These are phyloP conservation scores for Erpobdella octoculata DNA, from an alignment of 2,888 invertebrate species.

Conservation along the genomic window DNA sequence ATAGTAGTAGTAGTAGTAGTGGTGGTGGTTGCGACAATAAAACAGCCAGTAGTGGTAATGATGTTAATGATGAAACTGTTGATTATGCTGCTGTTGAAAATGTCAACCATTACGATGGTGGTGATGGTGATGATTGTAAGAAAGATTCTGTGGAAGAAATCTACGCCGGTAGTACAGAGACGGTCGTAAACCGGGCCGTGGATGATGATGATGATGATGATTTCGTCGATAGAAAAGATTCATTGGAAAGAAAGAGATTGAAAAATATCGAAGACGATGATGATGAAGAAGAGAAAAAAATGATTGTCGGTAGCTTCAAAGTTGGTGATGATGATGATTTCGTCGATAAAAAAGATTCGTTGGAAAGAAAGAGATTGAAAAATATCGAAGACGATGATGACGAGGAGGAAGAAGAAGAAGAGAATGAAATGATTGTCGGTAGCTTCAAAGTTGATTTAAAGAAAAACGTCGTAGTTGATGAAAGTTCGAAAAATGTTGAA, in stretches of 20 bases:
- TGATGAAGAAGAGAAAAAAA: slow-evolving; percentile 8
- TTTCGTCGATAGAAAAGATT: not conserved
- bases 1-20: not conserved
- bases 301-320: not conserved
- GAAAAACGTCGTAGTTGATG: too few species aligned
- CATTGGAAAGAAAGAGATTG: not conserved
- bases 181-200: too few species aligned
- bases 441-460: too few species aligned
- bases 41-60: too few species aligned
- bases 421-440: too few species aligned
- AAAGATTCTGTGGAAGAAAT: not conserved
- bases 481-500: not conserved
- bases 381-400: not conserved
- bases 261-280: not conserved
- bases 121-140: not conserved
- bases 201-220: not conserved
- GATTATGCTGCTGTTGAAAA: too few species aligned
- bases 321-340: not conserved
- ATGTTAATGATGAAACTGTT: too few species aligned
- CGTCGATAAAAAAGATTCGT: too few species aligned
- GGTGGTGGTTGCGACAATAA: too few species aligned
- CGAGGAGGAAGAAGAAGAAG: not conserved
- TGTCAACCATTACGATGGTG: slow-evolving; percentile 5
- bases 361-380: not conserved
- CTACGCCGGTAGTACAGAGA: not conserved